A percentile compares a stretch with the other conserved stretches of the same genome.
Conservation (phyloP, 2,888 invertebrate species). For the Chaitophorus viminalis region DNA sequence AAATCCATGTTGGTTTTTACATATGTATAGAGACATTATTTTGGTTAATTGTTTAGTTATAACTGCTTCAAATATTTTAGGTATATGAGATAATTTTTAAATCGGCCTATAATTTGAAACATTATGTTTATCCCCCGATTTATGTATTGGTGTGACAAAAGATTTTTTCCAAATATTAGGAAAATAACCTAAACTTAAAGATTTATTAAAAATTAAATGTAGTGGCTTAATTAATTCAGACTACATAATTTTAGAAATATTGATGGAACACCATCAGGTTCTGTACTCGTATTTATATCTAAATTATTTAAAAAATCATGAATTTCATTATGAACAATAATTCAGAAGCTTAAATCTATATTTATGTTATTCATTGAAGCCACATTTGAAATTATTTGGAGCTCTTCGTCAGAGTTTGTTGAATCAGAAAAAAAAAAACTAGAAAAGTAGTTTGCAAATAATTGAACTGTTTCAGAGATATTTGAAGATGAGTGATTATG, state of each 20-base stretch:
- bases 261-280: slow-evolving; percentile 8
- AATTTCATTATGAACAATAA: not conserved
- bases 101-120: slow-evolving; percentile 7
- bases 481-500: slow-evolving; percentile 1
- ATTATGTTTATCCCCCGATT: slow-evolving; percentile 10
- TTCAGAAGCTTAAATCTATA: not conserved
- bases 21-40: not conserved
- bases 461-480: slow-evolving; percentile 10
- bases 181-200: not conserved
- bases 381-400: too few relatives aligned
- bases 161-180: not conserved
- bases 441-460: slow-evolving; percentile 5
- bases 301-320: not conserved
- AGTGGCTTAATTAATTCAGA: not conserved
- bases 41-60: not conserved
- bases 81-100: not conserved
- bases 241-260: slow-evolving; percentile 12
- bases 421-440: not conserved
- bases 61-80: not conserved
- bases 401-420: not conserved
- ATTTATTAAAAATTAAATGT: not conserved
- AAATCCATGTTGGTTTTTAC: slow-evolving; percentile 10
- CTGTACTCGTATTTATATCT: not conserved
- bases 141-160: slow-evolving; percentile 6
- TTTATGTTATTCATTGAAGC: too few relatives aligned